phyloP scores from a whole-genome alignment of 1,140 invertebrate species.

The Archegozetes longisetosus region DNA sequence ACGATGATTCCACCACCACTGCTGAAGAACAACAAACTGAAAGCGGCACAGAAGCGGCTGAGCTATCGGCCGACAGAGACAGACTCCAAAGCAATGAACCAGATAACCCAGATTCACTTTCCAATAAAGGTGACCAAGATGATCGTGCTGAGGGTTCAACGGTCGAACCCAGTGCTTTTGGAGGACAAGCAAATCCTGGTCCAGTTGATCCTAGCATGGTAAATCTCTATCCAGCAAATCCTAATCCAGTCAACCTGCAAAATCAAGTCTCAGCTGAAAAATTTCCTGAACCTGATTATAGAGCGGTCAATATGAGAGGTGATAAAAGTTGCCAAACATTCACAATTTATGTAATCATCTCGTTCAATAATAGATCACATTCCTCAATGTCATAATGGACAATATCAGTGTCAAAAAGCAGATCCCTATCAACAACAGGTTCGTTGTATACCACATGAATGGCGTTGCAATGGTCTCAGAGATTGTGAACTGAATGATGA shows the following conservation, averaged over 20 bases:
- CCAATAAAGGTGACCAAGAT: background rate
- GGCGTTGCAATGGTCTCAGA: slow-evolving; percentile 9
- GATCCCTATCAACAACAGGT: background rate
- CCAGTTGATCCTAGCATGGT: too few species aligned
- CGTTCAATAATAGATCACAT: background rate
- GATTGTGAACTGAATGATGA: slow-evolving; percentile 13
- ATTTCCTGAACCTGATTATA: background rate
- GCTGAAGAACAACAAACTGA: background rate
- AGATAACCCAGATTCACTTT: background rate
- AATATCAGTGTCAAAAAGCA: slow-evolving; percentile 4
- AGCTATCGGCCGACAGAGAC: background rate
- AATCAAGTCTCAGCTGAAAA: background rate
- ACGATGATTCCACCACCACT: background rate
- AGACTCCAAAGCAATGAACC: background rate
- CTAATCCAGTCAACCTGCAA: background rate
- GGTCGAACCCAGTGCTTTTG: too few species aligned
- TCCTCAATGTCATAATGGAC: background rate
- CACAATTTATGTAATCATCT: background rate
- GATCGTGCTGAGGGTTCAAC: too few species aligned
- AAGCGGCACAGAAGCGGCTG: background rate
- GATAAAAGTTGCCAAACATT: background rate
- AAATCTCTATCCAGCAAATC: too few species aligned
- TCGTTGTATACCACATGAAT: slow-evolving; percentile 11
- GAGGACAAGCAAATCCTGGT: too few species aligned
- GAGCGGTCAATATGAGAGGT: background rate